Conservation (phyloP, 2,113 vertebrate genomes). For the Nycticebus coucang region DNA sequence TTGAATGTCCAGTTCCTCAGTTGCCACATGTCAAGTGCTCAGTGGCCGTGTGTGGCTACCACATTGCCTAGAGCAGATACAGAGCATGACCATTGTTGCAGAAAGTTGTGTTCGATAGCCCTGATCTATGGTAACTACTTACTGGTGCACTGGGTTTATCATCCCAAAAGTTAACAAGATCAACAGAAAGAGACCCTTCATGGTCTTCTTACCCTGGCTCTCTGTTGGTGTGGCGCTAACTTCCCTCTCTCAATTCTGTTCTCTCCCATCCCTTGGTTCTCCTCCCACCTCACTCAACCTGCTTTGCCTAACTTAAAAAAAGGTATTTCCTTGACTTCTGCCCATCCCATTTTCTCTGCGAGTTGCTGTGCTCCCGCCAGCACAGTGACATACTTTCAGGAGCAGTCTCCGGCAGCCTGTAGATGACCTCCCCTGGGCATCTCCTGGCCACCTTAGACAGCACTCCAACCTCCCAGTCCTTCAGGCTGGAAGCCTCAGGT, state of each 20-base stretch:
- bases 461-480: not conserved
- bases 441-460: not conserved
- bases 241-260: not conserved
- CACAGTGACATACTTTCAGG: not conserved
- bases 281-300: not conserved
- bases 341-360: not conserved
- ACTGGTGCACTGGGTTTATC: not conserved
- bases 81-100: not conserved
- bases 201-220: not conserved
- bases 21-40: not conserved
- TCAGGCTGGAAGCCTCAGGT: not conserved
- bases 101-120: not conserved
- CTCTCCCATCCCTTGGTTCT: not conserved
- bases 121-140: not conserved
- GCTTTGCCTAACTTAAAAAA: no score
- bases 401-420: not conserved
- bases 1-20: not conserved
- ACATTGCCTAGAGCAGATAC: accelerated
- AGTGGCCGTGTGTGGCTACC: accelerated
- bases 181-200: not conserved
- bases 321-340: not conserved
- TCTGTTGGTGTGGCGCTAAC: not conserved
- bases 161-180: not conserved
- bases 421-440: not conserved
- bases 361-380: not conserved